These are phyloP conservation scores for Agelastica alni DNA, from an alignment of 2,888 invertebrate genomes.

Conservation along the genomic window DNA sequence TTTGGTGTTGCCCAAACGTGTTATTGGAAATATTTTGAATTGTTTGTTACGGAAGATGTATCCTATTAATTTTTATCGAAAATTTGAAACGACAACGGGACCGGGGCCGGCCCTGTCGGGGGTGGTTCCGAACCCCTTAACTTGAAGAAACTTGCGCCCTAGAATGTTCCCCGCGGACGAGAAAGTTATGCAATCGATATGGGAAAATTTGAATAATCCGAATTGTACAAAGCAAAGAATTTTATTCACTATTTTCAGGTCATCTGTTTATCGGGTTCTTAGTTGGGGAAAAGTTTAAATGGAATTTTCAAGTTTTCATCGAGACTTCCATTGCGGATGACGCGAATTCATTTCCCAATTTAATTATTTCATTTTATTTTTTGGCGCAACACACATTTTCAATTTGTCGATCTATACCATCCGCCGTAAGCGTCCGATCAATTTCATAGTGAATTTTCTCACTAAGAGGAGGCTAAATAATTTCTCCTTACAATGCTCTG, in stretches of 20 bases:
- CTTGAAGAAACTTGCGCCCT: constrained; percentile 35
- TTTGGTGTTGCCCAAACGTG: no score
- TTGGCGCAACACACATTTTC: constrained; percentile 10
- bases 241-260: constrained; percentile 36
- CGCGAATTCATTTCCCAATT: constrained; percentile 26
- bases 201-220: constrained; percentile 49
- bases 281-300: constrained; percentile 35
- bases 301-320: constrained; percentile 30
- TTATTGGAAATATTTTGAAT: no score
- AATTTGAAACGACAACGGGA: no score
- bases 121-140: constrained; percentile 8
- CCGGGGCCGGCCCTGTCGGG: not conserved
- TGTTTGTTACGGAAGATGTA: no score
- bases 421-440: no score
- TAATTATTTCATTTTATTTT: constrained; percentile 23
- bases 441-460: no score
- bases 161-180: constrained; percentile 28
- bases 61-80: no score
- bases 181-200: constrained; percentile 50
- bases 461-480: no score
- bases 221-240: constrained; percentile 40
- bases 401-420: no score
- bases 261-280: constrained; percentile 34
- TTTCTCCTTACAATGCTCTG: no score
- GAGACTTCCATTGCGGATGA: constrained; percentile 14